Conservation (phyloP, 2,113 vertebrate genomes). For the Motacilla tschutschensis region DNA sequence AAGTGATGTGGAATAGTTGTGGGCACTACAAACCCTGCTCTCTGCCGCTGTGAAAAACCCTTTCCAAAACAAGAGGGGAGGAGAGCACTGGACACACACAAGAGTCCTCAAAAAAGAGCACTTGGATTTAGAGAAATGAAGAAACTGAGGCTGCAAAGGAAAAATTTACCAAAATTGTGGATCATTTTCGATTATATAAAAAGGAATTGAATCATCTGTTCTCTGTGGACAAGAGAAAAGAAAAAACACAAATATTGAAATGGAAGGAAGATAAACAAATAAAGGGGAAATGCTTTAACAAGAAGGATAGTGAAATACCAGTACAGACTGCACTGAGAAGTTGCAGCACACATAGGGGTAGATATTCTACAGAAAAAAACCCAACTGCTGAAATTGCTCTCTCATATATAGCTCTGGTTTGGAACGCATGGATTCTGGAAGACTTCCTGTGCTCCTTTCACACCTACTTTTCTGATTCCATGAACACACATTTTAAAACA, state of each 20-base stretch:
- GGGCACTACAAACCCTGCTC: not conserved
- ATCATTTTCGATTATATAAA: not conserved
- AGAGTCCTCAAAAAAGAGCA: not conserved
- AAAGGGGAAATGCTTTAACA: not conserved
- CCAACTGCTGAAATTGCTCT: not conserved
- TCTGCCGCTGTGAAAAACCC: not conserved
- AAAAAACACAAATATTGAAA: not conserved
- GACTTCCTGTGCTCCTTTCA: not conserved
- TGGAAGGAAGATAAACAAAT: not conserved
- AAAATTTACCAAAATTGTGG: not conserved
- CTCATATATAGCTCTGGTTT: not conserved
- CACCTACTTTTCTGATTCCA: not conserved
- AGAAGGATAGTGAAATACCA: not conserved
- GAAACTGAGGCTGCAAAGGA: not conserved
- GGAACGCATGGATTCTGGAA: not conserved
- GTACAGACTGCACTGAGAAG: not conserved
- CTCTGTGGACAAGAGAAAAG: not conserved
- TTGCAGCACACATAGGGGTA: not conserved
- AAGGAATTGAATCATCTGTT: not conserved
- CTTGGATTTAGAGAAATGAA: not conserved
- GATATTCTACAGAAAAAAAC: not conserved
- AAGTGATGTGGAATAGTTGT: not conserved
- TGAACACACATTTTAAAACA: not conserved
- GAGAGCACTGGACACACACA: not conserved
- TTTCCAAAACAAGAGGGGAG: not conserved